Evolutionary conservation across 2,797 vertebrate genomes (phyloP).

Genomic region (Erpetoichthys calabaricus): DNA sequence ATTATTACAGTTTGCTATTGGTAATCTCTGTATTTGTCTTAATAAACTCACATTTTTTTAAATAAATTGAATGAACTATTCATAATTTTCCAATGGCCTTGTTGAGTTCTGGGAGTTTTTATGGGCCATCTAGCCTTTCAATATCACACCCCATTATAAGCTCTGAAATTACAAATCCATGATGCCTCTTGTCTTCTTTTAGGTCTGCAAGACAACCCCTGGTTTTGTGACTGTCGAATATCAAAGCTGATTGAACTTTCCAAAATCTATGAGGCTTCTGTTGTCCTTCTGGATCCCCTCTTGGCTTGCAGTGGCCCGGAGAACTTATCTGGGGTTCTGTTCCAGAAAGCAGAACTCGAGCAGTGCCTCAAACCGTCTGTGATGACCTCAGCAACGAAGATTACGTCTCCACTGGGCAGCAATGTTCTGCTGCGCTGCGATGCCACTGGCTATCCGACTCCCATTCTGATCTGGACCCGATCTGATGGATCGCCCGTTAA

Average conservation of each 20-base stretch:
- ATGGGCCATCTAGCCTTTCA: too few species aligned
- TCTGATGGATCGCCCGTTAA: conserved; percentile 53
- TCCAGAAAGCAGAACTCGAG: conserved; percentile 77
- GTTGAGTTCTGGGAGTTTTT: too few species aligned
- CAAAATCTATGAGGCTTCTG: conserved; percentile 48
- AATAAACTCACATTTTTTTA: too few species aligned
- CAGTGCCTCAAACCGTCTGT: conserved; percentile 80
- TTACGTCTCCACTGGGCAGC: conserved; percentile 75
- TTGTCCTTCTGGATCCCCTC: conserved; percentile 72
- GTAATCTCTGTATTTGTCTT: too few species aligned
- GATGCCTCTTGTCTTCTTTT: not conserved
- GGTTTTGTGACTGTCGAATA: conserved; percentile 89
- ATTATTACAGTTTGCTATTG: too few species aligned
- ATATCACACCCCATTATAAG: too few species aligned
- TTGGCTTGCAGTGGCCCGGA: conserved; percentile 74
- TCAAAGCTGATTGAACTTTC: conserved; percentile 84
- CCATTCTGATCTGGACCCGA: conserved; percentile 66
- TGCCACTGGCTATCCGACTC: conserved; percentile 74
- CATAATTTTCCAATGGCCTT: too few species aligned
- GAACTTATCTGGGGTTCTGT: conserved; percentile 64
- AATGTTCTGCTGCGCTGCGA: conserved; percentile 91
- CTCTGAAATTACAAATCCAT: too few species aligned
- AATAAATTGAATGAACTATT: too few species aligned
- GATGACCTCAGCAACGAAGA: conserved; percentile 87
- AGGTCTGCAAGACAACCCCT: conserved; percentile 94